Conservation (phyloP, 2,797 vertebrate genomes). For the Rhabdomys pumilio region DNA sequence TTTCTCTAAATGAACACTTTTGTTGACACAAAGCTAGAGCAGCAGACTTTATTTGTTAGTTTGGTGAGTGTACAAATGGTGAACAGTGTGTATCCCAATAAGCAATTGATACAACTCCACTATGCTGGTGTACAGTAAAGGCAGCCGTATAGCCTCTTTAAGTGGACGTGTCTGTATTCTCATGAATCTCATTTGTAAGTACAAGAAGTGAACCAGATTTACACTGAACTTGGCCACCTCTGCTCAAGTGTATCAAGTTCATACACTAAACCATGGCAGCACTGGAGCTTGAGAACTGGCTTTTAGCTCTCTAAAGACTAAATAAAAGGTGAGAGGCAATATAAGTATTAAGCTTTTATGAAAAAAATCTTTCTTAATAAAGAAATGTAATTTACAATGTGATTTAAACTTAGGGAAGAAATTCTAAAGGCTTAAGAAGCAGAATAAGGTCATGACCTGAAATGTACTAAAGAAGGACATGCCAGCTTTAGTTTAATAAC, state of each 20-base stretch:
- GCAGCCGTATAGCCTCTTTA: accelerated
- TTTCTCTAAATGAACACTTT: not conserved
- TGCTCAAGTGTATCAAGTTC: not conserved
- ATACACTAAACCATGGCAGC: not conserved
- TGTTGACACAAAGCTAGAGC: not conserved
- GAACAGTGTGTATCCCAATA: too few species aligned
- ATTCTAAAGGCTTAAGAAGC: not conserved
- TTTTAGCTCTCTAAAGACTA: not conserved
- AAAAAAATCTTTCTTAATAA: not conserved
- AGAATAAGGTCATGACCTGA: not conserved
- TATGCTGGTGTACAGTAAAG: not conserved
- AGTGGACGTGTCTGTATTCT: not conserved
- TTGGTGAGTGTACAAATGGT: not conserved
- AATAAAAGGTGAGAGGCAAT: not conserved
- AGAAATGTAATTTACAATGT: not conserved
- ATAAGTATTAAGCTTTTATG: not conserved
- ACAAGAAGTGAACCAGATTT: not conserved
- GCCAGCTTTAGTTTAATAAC: not conserved
- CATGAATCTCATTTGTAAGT: not conserved
- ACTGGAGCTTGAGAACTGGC: not conserved
- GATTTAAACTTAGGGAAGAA: not conserved
- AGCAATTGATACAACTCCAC: accelerated
- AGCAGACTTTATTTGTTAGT: not conserved
- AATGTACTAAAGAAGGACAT: not conserved
- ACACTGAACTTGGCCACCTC: not conserved